phyloP scores from a whole-genome alignment of 2,797 vertebrate species.

The Clarias pachynema region DNA sequence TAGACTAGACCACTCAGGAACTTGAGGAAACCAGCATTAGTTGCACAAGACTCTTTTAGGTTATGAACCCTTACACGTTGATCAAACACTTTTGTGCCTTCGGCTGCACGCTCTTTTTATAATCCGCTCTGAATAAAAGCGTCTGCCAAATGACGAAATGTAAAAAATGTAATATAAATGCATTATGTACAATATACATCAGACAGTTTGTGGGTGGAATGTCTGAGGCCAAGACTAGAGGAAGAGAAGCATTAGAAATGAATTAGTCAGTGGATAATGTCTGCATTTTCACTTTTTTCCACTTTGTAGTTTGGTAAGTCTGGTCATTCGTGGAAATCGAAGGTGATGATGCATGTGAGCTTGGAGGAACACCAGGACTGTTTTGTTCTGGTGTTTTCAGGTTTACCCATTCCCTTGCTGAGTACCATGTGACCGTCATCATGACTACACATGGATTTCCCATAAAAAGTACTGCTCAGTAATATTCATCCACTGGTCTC shows the following conservation, averaged over 20 bases:
- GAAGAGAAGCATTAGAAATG: slow-evolving; percentile 22
- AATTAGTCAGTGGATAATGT: slow-evolving; percentile 13
- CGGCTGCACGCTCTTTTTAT: background rate
- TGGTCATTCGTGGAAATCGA: background rate
- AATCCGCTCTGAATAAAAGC: slow-evolving; percentile 3
- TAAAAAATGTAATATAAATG: slow-evolving; percentile 31
- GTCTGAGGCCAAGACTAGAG: slow-evolving; percentile 14
- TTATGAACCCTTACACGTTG: background rate
- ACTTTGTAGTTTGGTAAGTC: background rate
- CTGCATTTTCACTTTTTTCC: background rate
- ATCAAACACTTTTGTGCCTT: slow-evolving; percentile 6
- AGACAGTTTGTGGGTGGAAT: slow-evolving; percentile 5
- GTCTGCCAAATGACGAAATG: background rate
- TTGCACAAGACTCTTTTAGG: background rate
- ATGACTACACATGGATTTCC: background rate
- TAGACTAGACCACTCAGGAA: background rate
- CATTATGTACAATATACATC: slow-evolving; percentile 24
- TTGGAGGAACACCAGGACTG: background rate
- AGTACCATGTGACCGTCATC: background rate
- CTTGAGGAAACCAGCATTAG: background rate
- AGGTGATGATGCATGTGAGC: background rate
- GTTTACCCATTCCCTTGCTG: background rate
- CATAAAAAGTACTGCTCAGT: background rate
- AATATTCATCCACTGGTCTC: background rate
- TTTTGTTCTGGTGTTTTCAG: background rate